These are phyloP conservation scores for Dissostichus mawsoni DNA, from an alignment of 2,113 vertebrate species.

Conservation along the genomic window DNA sequence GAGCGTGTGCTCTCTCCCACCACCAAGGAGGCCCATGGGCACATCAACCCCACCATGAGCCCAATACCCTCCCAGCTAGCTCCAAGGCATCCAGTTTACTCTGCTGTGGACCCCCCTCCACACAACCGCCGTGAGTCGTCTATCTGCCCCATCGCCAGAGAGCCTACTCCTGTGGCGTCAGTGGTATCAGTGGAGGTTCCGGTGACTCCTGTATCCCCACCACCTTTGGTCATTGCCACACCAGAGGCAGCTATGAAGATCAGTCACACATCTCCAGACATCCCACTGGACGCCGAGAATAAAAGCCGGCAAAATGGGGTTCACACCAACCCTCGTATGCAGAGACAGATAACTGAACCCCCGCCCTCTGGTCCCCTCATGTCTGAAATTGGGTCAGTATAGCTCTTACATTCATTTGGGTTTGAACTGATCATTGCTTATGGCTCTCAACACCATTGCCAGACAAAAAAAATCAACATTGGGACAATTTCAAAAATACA, in stretches of 20 bases:
- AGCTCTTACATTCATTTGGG: background rate
- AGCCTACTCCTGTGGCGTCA: conserved; percentile 81
- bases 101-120: conserved; percentile 89
- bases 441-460: background rate
- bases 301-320: conserved; percentile 89
- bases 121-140: conserved; percentile 91
- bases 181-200: conserved; percentile 84
- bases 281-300: conserved; percentile 89
- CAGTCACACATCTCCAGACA: conserved; percentile 97
- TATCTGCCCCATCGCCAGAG: conserved; percentile 74
- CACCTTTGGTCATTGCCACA: conserved; percentile 77
- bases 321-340: conserved; percentile 87
- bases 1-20: conserved; percentile 89
- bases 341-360: conserved; percentile 93
- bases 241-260: conserved; percentile 97
- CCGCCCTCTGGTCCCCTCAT: conserved; percentile 86
- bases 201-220: conserved; percentile 78
- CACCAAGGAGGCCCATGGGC: conserved; percentile 88
- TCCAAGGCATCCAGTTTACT: conserved; percentile 89
- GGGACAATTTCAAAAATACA: too few relatives aligned
- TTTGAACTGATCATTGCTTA: background rate
- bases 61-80: conserved; percentile 62
- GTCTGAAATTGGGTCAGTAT: conserved; percentile 79
- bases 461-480: background rate
- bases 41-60: conserved; percentile 84